A percentile compares a stretch with the other conserved stretches of the same genome.
Conservation (phyloP, 2,797 vertebrate species). For the Clarias platycephalus region DNA sequence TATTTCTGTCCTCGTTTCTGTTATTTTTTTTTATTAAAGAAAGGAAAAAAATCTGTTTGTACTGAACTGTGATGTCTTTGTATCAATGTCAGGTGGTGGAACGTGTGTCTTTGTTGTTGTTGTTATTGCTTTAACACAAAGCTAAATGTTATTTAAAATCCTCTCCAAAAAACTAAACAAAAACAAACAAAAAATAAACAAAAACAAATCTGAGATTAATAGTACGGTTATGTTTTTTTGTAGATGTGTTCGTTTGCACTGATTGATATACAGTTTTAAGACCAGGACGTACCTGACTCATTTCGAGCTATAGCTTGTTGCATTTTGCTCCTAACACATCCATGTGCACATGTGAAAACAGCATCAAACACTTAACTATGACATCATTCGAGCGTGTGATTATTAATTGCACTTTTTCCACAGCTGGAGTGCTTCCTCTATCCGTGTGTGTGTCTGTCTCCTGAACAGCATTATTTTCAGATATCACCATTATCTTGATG, state of each 20-base stretch:
- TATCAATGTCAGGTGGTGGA: conserved; percentile 69
- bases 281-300: conserved; percentile 68
- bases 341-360: conserved; percentile 74
- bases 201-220: neutral
- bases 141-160: neutral
- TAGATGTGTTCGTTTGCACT: conserved; percentile 61
- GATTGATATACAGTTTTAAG: conserved; percentile 68
- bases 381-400: conserved; percentile 73
- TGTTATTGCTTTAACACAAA: neutral
- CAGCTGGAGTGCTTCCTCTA: conserved; percentile 64
- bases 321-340: conserved; percentile 57
- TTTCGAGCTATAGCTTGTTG: conserved; percentile 62
- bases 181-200: too few relatives aligned
- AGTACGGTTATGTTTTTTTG: neutral
- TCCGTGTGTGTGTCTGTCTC: conserved; percentile 53
- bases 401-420: conserved; percentile 80
- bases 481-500: conserved; percentile 73
- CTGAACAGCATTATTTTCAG: conserved; percentile 62
- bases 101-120: neutral
- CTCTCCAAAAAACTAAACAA: too few relatives aligned
- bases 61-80: conserved; percentile 69
- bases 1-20: conserved; percentile 8
- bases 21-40: conserved; percentile 25
- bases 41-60: conserved; percentile 68
- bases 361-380: conserved; percentile 82